A percentile compares a stretch with the other conserved stretches of the same genome.
phyloP scores from a whole-genome alignment of 1,140 invertebrate genomes.

The Caenorhabditis brenneri region DNA sequence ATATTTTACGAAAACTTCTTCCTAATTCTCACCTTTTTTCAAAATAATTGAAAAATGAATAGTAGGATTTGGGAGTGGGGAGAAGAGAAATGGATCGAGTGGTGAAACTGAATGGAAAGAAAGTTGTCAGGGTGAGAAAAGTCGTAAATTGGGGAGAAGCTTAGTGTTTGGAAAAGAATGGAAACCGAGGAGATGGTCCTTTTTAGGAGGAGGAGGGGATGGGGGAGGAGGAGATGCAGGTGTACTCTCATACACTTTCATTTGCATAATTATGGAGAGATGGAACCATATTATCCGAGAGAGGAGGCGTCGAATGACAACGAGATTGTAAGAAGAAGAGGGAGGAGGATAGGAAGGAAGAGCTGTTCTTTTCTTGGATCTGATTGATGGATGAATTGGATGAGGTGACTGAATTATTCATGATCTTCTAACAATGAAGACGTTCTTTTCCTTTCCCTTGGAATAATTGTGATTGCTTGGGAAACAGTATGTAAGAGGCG shows the following conservation, averaged over 20 bases:
- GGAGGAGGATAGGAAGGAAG: neutral
- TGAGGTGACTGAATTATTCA: constrained; percentile 36
- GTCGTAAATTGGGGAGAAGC: constrained; percentile 30
- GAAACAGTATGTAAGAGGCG: too few relatives aligned
- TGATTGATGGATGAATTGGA: constrained; percentile 32
- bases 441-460: neutral
- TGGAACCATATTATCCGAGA: constrained; percentile 9
- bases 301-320: constrained; percentile 26
- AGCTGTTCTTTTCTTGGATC: neutral
- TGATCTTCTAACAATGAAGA: neutral
- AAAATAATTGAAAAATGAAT: neutral
- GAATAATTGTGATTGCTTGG: neutral
- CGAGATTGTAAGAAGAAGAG: neutral
- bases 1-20: neutral
- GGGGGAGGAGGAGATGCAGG: too few relatives aligned
- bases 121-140: neutral
- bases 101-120: neutral
- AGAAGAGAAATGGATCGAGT: neutral
- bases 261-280: constrained; percentile 43
- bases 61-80: neutral
- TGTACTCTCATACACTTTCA: constrained; percentile 33
- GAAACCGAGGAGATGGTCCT: neutral
- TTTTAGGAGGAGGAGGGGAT: neutral
- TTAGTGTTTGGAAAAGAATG: neutral
- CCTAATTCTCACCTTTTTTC: neutral